Conservation (phyloP, 2,888 invertebrate genomes). For the Folsomia manolachei region DNA sequence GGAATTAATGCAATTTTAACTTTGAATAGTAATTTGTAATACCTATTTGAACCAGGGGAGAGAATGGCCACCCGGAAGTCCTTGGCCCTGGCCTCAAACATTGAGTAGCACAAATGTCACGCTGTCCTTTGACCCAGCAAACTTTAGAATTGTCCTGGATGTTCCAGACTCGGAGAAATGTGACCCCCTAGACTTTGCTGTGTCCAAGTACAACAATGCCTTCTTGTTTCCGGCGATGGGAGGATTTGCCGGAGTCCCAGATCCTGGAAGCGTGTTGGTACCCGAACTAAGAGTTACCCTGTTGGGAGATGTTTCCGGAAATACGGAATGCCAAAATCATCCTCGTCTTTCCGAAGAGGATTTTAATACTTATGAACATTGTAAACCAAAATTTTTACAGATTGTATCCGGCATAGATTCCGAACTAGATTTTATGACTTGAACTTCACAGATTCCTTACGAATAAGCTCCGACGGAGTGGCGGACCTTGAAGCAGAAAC, state of each 20-base stretch:
- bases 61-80: constrained; percentile 34
- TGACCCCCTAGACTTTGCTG: constrained; percentile 32
- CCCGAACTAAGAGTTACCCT: constrained; percentile 20
- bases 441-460: no score
- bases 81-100: constrained; percentile 36
- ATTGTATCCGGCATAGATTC: not conserved
- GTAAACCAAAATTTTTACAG: no score
- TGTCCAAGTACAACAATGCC: constrained; percentile 27
- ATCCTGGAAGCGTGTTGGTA: constrained; percentile 19
- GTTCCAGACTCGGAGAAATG: constrained; percentile 16
- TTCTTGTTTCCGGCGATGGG: constrained; percentile 26
- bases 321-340: constrained; percentile 26
- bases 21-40: not conserved
- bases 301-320: constrained; percentile 11
- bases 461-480: not conserved
- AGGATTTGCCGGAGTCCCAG: constrained; percentile 10
- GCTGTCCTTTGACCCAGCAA: constrained; percentile 24
- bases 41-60: constrained; percentile 23
- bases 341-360: constrained; percentile 26
- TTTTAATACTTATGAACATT: constrained; percentile 22
- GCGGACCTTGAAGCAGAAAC: constrained; percentile 13
- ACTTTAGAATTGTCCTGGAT: constrained; percentile 21
- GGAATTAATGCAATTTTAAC: not conserved
- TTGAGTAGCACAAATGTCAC: constrained; percentile 10
- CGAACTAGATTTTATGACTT: no score